A percentile compares a stretch with the other conserved stretches of the same genome.
Conservation (phyloP, 2,113 vertebrate species). For the Trochalopteron elliotii region DNA sequence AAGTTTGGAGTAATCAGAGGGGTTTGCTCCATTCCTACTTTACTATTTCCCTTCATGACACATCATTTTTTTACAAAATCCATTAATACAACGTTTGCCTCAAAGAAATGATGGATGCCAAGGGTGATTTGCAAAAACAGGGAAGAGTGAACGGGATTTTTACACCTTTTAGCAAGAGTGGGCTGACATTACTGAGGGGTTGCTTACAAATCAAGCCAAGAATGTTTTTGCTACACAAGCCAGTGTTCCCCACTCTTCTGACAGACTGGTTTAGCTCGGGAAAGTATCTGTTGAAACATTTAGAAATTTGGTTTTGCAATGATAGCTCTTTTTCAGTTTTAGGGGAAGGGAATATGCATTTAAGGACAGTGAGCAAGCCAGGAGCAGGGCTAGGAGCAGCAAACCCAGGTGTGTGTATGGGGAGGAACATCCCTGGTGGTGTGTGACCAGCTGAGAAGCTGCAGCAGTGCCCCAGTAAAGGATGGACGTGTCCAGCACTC, state of each 20-base stretch:
- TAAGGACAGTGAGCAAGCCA: background rate
- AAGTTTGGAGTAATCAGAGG: background rate
- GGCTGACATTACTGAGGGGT: background rate
- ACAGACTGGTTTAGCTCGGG: background rate
- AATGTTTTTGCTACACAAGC: background rate
- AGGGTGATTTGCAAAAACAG: background rate
- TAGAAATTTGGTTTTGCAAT: background rate
- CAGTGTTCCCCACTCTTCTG: background rate
- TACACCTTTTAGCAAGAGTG: background rate
- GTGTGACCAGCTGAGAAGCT: background rate
- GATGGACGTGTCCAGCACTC: background rate
- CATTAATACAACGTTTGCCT: background rate
- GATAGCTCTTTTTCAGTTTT: background rate
- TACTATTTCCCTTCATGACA: background rate
- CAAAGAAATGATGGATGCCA: background rate
- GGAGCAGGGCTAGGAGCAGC: background rate
- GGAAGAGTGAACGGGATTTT: background rate
- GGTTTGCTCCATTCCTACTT: background rate
- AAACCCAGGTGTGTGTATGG: fast-evolving
- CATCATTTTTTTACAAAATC: background rate
- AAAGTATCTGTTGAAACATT: background rate
- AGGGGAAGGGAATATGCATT: background rate
- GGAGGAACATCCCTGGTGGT: background rate
- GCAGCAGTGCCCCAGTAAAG: background rate
- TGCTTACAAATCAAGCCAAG: background rate